Base-by-base conservation (phyloP, 2,113 vertebrate genomes). In the Grantiella picta region DNA sequence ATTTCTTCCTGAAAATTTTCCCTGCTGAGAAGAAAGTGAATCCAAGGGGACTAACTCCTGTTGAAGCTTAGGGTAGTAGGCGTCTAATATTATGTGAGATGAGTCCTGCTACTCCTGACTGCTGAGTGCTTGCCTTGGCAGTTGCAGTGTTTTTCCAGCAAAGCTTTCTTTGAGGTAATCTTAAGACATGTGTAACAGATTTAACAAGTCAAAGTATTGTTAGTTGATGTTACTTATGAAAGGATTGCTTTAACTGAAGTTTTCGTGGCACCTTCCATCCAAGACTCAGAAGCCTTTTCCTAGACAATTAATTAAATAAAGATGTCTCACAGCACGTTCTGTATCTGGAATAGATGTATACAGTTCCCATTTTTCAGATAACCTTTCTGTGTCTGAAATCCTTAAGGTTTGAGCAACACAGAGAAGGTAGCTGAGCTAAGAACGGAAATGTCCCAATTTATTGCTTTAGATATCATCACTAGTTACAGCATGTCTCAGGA, bases 201-300 rank as follows among this genome's bases (percentile, higher is more conserved):
- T 93, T 89, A 90, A 90, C 90, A 96, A 96, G 88, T 96, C 49
- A 23, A 84, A 86, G 90, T 90, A 93, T 77, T 96, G 86, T 94
- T 90, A 86, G 71, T 89, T 81, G 94, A 93, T 92, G 60, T 69
- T 78, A 24, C 56, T 89, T 92, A 83, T 42, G 89, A 93, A 93
- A 83, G 86, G 64, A 81, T 84, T 83, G 49, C 82, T 92, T 89
- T 81, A 75, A 60, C 72, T 75, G 72, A 75, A 80, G n/a, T 81
- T 90, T 82, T 81, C 1, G 0, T 64, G 60, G 60, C 68, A 92
- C 19, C 75, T 80, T 95, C 75, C 68, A 71, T 73, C 71, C 76
- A 66, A 85, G 66, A 42, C 33, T 91, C 54, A n/a, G 78, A 94
- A 90, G 85, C 12, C 54, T 69, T 86, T 94, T 79, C 28, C 56